These are phyloP conservation scores for Chromis chromis DNA, from an alignment of 2,797 vertebrate genomes.

Conservation along the genomic window DNA sequence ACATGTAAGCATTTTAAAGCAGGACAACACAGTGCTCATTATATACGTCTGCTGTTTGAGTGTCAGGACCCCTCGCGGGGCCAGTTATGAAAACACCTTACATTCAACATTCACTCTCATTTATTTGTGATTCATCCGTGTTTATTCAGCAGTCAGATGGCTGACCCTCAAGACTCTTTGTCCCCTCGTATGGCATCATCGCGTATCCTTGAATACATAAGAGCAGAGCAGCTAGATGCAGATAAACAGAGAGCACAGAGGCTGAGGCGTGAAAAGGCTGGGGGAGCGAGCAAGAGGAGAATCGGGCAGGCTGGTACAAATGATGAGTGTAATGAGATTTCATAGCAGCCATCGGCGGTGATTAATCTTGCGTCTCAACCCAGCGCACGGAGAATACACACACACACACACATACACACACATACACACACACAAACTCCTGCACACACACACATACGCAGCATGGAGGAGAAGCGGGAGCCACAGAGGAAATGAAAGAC, in stretches of 20 bases:
- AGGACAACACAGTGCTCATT: slow-evolving; percentile 17
- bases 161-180: slow-evolving; percentile 44
- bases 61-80: slow-evolving; percentile 28
- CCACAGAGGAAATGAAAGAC: slow-evolving; percentile 79
- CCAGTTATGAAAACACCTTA: slow-evolving; percentile 57
- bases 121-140: slow-evolving; percentile 58
- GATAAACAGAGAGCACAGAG: slow-evolving; percentile 61
- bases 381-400: slow-evolving; percentile 30
- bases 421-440: slow-evolving; percentile 41
- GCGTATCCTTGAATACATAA: slow-evolving; percentile 46
- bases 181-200: slow-evolving; percentile 40
- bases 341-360: slow-evolving; percentile 84
- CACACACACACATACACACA: slow-evolving; percentile 54
- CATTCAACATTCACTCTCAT: slow-evolving; percentile 54
- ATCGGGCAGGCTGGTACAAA: slow-evolving; percentile 80
- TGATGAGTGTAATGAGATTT: slow-evolving; percentile 88
- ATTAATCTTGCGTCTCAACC: slow-evolving; percentile 83
- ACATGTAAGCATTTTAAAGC: slow-evolving; percentile 36
- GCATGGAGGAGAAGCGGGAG: slow-evolving; percentile 35
- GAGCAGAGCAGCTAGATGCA: slow-evolving; percentile 49
- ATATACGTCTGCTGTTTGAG: slow-evolving; percentile 23
- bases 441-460: no score
- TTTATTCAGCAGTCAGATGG: slow-evolving; percentile 57
- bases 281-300: slow-evolving; percentile 58
- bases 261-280: slow-evolving; percentile 51